These are phyloP conservation scores for Pomacea canaliculata DNA, from an alignment of 2,888 invertebrate species.

Conservation along the genomic window DNA sequence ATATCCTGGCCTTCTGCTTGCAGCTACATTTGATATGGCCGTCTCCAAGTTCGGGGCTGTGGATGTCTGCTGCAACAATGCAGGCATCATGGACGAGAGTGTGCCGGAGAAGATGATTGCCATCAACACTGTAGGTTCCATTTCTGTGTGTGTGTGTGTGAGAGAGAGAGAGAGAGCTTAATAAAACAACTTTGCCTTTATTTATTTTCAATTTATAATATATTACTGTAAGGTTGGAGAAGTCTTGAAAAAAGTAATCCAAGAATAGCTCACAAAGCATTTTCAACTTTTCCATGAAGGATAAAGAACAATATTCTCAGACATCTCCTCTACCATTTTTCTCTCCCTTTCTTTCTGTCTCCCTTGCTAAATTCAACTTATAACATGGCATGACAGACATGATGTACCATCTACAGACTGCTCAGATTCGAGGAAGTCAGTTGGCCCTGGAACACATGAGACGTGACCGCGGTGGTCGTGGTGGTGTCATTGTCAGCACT, in stretches of 20 bases:
- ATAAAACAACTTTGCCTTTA: not conserved
- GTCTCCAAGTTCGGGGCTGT: too few species aligned
- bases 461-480: not conserved
- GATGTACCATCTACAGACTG: slow-evolving; percentile 73
- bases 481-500: not conserved
- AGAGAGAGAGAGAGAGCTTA: not conserved
- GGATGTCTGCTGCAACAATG: too few species aligned
- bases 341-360: too few species aligned
- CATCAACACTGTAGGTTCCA: not conserved
- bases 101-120: not conserved
- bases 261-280: too few species aligned
- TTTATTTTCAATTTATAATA: not conserved
- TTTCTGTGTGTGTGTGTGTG: not conserved
- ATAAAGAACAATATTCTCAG: too few species aligned
- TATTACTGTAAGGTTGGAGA: not conserved
- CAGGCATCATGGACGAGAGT: too few species aligned
- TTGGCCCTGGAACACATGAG: not conserved
- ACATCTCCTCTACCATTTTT: too few species aligned
- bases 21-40: too few species aligned
- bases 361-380: too few species aligned
- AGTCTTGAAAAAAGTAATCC: not conserved
- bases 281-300: too few species aligned
- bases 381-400: too few species aligned
- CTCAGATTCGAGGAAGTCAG: not conserved
- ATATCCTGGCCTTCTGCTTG: too few species aligned